A percentile compares a stretch with the other conserved stretches of the same genome.
phyloP scores from a whole-genome alignment of 2,888 invertebrate genomes.

The Caenorhabditis sp. region DNA sequence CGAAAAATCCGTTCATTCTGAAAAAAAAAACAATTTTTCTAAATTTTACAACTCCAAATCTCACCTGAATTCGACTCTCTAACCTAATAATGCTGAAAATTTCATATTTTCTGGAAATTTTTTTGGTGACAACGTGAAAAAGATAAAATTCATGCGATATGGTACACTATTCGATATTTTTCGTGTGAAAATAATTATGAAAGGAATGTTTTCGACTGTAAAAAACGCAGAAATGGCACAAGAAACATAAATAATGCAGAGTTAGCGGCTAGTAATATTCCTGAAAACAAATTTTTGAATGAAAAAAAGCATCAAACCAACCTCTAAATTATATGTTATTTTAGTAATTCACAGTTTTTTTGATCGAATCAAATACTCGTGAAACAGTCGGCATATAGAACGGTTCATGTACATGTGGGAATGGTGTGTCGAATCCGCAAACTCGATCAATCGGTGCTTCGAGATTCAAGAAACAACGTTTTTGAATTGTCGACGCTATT shows the following conservation, averaged over 20 bases:
- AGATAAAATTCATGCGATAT: not conserved
- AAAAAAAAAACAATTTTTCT: constrained; percentile 1
- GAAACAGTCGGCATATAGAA: constrained; percentile 94
- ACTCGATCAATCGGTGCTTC: constrained; percentile 90
- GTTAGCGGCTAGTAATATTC: not conserved
- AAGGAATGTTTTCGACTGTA: not conserved
- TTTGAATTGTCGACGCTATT: constrained; percentile 88
- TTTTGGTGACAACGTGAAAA: not conserved
- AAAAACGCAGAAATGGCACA: not conserved
- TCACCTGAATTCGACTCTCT: too few species aligned
- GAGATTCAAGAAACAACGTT: constrained; percentile 90
- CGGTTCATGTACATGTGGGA: constrained; percentile 93
- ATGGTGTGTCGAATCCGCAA: constrained; percentile 95
- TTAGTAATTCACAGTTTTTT: constrained; percentile 79
- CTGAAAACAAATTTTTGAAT: not conserved
- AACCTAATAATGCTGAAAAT: too few species aligned
- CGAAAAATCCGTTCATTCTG: constrained; percentile 12
- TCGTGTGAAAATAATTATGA: not conserved
- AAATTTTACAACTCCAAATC: too few species aligned
- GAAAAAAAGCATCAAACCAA: not conserved
- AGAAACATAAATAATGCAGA: not conserved
- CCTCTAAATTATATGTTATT: not conserved
- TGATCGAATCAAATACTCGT: constrained; percentile 85
- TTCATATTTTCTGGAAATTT: not conserved
- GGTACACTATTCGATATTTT: not conserved